phyloP scores from a whole-genome alignment of 2,113 vertebrate species.

The Parus major region DNA sequence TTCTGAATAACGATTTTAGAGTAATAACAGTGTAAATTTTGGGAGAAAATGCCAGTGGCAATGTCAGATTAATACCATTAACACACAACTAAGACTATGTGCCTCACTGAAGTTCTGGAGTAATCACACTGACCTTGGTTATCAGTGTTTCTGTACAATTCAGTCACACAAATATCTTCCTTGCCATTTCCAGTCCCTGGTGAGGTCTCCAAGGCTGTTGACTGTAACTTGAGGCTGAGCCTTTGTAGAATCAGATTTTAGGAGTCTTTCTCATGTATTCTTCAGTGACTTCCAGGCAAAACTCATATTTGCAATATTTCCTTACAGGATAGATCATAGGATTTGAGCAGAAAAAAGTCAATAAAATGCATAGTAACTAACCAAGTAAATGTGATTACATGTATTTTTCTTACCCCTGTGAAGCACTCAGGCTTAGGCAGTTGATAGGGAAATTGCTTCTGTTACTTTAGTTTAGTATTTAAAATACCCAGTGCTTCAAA shows the following conservation, averaged over 20 bases:
- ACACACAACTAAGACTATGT: neutral
- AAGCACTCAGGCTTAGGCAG: neutral
- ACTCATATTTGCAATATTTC: neutral
- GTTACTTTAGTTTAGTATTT: neutral
- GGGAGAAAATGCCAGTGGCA: neutral
- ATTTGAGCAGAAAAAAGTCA: neutral
- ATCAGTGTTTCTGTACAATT: neutral
- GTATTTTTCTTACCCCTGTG: neutral
- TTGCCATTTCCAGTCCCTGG: accelerated
- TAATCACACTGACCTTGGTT: neutral
- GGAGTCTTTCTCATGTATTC: neutral
- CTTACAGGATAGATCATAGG: neutral
- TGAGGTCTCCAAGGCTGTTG: neutral
- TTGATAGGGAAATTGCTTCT: neutral
- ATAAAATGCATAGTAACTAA: neutral
- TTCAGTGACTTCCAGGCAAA: neutral
- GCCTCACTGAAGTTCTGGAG: neutral
- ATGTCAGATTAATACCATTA: neutral
- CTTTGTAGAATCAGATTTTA: neutral
- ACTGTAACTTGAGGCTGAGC: neutral
- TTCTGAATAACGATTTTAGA: neutral
- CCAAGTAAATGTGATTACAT: neutral
- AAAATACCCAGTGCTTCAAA: neutral
- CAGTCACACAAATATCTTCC: neutral
- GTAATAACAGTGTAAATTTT: neutral